Conservation (phyloP, 2,797 vertebrate species). For the Melanotaenia nigrans region DNA sequence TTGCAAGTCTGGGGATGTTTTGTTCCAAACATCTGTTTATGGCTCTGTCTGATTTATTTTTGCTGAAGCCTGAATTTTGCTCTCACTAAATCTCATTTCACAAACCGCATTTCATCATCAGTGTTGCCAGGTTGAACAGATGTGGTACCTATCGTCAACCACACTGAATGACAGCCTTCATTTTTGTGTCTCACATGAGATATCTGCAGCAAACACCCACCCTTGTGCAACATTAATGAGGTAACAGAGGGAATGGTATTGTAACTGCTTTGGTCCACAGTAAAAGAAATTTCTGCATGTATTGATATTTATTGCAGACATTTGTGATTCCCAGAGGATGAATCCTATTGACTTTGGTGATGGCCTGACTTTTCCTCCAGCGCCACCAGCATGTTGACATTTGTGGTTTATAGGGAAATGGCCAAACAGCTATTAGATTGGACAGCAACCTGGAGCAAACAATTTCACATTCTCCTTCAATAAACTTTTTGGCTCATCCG, state of each 20-base stretch:
- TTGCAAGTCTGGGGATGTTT: neutral
- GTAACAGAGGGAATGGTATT: neutral
- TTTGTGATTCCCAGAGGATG: conserved; percentile 11
- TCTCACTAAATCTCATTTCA: conserved; percentile 6
- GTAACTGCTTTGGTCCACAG: neutral
- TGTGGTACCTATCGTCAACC: neutral
- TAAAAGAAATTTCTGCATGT: conserved; percentile 15
- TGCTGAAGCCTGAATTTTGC: conserved; percentile 6
- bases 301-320: conserved; percentile 21
- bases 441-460: neutral
- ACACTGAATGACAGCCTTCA: neutral
- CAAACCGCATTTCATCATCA: neutral
- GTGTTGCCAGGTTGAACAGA: conserved; percentile 1
- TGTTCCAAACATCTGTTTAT: conserved; percentile 4
- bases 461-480: neutral
- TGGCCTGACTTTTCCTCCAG: neutral
- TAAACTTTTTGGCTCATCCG: neutral
- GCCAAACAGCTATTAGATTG: neutral
- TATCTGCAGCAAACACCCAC: neutral
- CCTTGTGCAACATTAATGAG: neutral
- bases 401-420: conserved; percentile 20
- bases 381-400: conserved; percentile 17
- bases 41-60: conserved; percentile 9
- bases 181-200: neutral
- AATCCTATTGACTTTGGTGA: conserved; percentile 1